Evolutionary conservation across 2,113 vertebrate species (phyloP).

Genomic region (Sorex fumeus): DNA sequence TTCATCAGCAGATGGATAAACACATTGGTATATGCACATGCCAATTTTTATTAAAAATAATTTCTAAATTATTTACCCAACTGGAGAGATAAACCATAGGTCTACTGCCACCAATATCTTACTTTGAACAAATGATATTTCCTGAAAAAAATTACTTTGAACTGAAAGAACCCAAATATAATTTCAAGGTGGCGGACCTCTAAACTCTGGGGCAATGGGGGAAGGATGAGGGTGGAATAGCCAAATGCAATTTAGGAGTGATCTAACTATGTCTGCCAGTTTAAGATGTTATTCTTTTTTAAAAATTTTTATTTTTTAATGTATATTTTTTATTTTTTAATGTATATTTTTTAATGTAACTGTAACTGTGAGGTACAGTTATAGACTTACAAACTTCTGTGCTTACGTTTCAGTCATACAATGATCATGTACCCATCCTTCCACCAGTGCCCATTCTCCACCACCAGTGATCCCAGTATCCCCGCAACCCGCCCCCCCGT

Average conservation of each 20-base stretch:
- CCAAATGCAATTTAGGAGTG: rapidly evolving
- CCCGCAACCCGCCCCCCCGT: too few species aligned
- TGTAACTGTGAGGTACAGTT: too few species aligned
- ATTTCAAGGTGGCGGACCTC: neutral
- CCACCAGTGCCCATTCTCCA: too few species aligned
- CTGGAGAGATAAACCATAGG: neutral
- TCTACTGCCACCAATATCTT: neutral
- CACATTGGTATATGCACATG: neutral
- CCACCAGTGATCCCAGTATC: too few species aligned
- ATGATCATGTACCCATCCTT: too few species aligned
- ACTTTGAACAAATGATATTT: neutral
- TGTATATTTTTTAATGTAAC: too few species aligned
- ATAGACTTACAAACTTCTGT: too few species aligned
- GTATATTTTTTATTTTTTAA: too few species aligned
- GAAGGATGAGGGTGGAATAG: neutral
- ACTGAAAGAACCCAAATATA: neutral
- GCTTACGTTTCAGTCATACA: too few species aligned
- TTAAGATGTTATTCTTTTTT: neutral
- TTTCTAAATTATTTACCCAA: neutral
- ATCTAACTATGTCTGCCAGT: neutral
- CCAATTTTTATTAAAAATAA: neutral
- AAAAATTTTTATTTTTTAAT: too few species aligned
- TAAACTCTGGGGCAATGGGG: neutral
- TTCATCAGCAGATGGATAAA: neutral
- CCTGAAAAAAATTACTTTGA: neutral